Conservation (phyloP, 1,140 invertebrate genomes). For the Ruditapes philippinarum region DNA sequence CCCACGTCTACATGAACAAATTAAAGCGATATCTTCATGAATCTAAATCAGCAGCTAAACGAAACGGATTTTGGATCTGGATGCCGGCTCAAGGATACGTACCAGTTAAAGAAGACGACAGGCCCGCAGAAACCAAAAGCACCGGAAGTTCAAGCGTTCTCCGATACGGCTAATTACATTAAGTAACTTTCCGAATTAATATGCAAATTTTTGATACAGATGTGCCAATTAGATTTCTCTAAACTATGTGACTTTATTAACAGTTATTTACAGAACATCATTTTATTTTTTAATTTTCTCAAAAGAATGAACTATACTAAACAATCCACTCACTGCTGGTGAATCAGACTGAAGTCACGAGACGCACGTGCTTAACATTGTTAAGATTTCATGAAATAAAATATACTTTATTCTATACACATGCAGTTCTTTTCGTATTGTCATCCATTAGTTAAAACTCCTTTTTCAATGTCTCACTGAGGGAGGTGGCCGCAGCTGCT, state of each 20-base stretch:
- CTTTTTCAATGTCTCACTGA: no score
- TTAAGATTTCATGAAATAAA: no score
- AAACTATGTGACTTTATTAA: not conserved
- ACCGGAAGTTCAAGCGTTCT: slow-evolving; percentile 74
- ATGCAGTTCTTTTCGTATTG: no score
- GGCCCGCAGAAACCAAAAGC: slow-evolving; percentile 44
- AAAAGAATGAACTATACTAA: no score
- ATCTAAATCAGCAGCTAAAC: slow-evolving; percentile 45
- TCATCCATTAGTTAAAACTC: no score
- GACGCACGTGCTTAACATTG: no score
- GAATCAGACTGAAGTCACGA: no score
- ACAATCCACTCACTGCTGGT: no score
- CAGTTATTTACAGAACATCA: no score
- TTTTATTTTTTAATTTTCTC: no score
- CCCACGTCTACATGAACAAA: slow-evolving; percentile 72
- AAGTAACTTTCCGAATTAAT: not conserved
- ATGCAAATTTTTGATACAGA: not conserved
- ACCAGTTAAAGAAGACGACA: slow-evolving; percentile 74
- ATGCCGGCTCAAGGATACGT: slow-evolving; percentile 84
- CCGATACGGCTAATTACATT: slow-evolving; percentile 74
- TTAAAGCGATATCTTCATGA: slow-evolving; percentile 66
- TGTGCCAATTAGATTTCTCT: not conserved
- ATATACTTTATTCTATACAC: no score
- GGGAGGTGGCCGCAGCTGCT: no score
- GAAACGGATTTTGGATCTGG: slow-evolving; percentile 82